Percentiles rank a stretch among this genome's conserved stretches.
phyloP scores from a whole-genome alignment of 2,888 invertebrate genomes.

The Eristalis tenax region DNA sequence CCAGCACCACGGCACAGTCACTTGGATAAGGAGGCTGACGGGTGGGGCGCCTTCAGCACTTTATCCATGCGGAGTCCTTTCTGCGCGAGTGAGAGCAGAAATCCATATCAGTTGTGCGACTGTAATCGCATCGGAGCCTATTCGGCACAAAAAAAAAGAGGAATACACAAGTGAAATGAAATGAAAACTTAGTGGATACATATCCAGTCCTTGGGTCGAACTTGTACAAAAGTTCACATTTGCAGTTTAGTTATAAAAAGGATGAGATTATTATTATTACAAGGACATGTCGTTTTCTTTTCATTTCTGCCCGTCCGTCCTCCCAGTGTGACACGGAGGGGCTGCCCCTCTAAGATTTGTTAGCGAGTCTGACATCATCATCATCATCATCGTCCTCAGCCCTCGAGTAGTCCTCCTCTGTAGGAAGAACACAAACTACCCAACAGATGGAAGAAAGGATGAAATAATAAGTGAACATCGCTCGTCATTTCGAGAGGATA shows the following conservation, averaged over 20 bases:
- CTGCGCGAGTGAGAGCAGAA: background rate
- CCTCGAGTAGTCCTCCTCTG: conserved; percentile 23
- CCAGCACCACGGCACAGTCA: conserved; percentile 15
- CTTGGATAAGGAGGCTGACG: background rate
- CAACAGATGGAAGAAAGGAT: conserved; percentile 47
- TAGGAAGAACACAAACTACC: conserved; percentile 1
- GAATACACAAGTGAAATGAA: conserved; percentile 53
- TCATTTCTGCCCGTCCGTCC: conserved; percentile 37
- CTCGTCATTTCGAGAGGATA: conserved; percentile 67
- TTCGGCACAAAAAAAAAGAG: conserved; percentile 36
- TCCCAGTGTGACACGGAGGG: background rate
- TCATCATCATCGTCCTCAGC: background rate
- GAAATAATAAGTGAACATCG: conserved; percentile 71
- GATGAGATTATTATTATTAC: conserved; percentile 71
- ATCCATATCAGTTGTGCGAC: conserved; percentile 56
- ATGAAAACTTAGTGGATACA: conserved; percentile 48
- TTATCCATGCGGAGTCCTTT: conserved; percentile 22
- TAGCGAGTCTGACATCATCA: conserved; percentile 58
- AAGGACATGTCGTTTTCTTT: conserved; percentile 64
- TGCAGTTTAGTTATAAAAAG: conserved; percentile 69
- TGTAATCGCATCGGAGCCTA: conserved; percentile 65
- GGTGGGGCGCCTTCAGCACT: background rate
- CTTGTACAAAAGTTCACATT: conserved; percentile 60
- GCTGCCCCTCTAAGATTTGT: conserved; percentile 34
- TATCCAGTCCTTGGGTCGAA: conserved; percentile 26